phyloP scores from a whole-genome alignment of 1,140 invertebrate species.

The Phymastichus coffea region DNA sequence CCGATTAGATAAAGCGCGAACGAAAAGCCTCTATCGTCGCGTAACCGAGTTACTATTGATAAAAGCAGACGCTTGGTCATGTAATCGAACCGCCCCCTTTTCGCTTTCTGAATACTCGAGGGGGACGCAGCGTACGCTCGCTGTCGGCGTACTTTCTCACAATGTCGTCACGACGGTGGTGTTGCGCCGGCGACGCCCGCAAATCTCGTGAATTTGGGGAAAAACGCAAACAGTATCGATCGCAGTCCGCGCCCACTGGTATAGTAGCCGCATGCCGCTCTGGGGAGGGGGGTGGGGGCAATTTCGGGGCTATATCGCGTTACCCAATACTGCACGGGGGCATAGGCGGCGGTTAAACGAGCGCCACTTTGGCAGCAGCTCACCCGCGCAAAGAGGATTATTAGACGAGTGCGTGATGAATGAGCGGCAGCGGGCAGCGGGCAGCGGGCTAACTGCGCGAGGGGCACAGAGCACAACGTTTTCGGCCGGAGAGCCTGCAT shows the following conservation, averaged over 20 bases:
- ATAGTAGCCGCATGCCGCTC: no score
- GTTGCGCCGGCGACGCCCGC: no score
- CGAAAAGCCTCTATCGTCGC: background rate
- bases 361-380: conserved; percentile 23
- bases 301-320: conserved; percentile 7
- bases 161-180: conserved; percentile 10
- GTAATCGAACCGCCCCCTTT: background rate
- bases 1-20: background rate
- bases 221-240: conserved; percentile 12
- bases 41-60: no score
- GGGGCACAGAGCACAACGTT: no score
- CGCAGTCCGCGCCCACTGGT: no score
- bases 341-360: conserved; percentile 22
- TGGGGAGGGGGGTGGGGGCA: background rate
- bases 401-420: conserved; percentile 42
- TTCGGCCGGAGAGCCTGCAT: background rate
- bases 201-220: conserved; percentile 1
- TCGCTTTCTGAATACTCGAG: no score
- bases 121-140: background rate
- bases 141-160: background rate
- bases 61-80: background rate
- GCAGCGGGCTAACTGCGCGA: conserved; percentile 13
- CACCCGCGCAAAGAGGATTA: conserved; percentile 36
- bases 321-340: no score
- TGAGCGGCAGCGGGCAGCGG: conserved; percentile 31